phyloP scores from a whole-genome alignment of 2,797 vertebrate genomes.

The Tapera naevia region DNA sequence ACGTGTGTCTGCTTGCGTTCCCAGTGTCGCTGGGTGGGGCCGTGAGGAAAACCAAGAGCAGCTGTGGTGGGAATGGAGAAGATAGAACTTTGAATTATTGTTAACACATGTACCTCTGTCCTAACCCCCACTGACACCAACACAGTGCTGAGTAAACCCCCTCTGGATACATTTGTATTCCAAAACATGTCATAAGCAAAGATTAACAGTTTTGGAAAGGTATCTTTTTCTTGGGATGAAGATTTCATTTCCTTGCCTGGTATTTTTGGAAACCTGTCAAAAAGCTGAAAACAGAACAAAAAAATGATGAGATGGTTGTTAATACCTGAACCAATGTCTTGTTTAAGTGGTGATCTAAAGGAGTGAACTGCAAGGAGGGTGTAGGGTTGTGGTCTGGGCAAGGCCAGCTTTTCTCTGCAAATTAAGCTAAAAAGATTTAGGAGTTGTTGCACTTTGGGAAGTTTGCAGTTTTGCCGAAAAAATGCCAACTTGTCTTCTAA shows the following conservation, averaged over 20 bases:
- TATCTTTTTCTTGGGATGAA: conserved; percentile 66
- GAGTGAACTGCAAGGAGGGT: background rate
- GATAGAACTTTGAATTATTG: conserved; percentile 69
- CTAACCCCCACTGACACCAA: conserved; percentile 40
- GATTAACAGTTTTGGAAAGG: conserved; percentile 71
- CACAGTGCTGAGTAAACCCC: conserved; percentile 56
- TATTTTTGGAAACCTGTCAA: conserved; percentile 60
- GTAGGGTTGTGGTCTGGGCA: background rate
- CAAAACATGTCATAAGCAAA: conserved; percentile 69
- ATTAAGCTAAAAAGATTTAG: background rate
- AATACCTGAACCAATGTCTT: background rate
- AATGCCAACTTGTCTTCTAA: background rate
- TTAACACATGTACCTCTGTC: conserved; percentile 69
- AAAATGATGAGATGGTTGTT: background rate
- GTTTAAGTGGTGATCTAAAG: background rate
- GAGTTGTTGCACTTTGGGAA: background rate
- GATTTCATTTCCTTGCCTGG: conserved; percentile 68
- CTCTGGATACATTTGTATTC: conserved; percentile 60
- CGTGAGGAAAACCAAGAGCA: conserved; percentile 63
- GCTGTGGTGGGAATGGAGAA: conserved; percentile 61
- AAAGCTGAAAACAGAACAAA: conserved; percentile 5
- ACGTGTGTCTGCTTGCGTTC: conserved; percentile 44
- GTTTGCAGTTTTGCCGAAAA: background rate
- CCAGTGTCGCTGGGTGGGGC: conserved; percentile 64
- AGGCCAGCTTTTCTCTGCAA: background rate